Evolutionary conservation across 2,888 invertebrate species (phyloP), one percentile per base, ranked within the genome.

Genomic region (Eilema sororculum): DNA sequence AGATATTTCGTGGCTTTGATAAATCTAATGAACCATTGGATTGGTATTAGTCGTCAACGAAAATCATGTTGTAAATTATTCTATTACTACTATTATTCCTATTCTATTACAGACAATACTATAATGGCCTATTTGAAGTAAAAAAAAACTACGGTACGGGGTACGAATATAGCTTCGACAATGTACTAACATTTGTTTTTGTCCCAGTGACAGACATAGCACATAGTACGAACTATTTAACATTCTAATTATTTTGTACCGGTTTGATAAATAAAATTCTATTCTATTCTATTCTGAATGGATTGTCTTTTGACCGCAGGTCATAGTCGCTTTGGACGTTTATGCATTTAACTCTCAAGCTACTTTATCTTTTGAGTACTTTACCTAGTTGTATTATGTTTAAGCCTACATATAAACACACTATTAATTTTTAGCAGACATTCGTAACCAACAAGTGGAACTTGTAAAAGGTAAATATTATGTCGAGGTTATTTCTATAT

Each of bases 361-460:
- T 52, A 52, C 52, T 52, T n/a, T n/a, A 52, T n/a, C 52, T 52
- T 52, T 52, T 52, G n/a, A 9, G 52, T 52, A n/a, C 52, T 52
- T 52, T 52, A 52, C 52, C n/a, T 52, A 52, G 52, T 52, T 52
- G 22, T 20, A 25, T 22, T 0, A 56, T n/a, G 12, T 3, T 52
- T 8, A 56, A 30, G 13, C 52, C 28, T 28, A 65, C 30, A 65
- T 62, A 41, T 62, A 62, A 22, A 41, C 25, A 25, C 37, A 41
- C 25, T 46, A 28, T 66, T 2, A 24, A 60, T 46, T 71, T 76
- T 76, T 78, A 37, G 74, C 87, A 89, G 90, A 88, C 78, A 87
- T 85, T 70, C 78, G 83, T 74, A 88, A 82, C 66, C 85, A 86
- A 61, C 86, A 86, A 78, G 84, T 86, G 88, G 89, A 88, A 76